Conservation (phyloP, 2,113 vertebrate genomes). For the Oostethus manadensis region DNA sequence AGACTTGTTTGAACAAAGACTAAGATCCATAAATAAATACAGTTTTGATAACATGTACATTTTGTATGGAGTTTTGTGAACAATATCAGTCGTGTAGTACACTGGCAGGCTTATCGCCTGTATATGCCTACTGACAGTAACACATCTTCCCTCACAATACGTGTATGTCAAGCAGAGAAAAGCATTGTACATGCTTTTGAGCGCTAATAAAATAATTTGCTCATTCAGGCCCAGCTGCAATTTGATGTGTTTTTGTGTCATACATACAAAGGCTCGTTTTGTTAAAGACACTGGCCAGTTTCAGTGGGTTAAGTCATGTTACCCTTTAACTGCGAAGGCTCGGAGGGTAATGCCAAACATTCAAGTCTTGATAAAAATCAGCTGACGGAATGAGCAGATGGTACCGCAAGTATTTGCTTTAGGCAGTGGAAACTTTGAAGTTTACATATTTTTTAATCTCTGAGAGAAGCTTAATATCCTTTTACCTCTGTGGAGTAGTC, state of each 20-base stretch:
- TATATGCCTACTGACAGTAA: too few species aligned
- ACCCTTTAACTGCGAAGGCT: background rate
- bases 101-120: too few species aligned
- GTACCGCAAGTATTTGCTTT: background rate
- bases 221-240: background rate
- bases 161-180: too few species aligned
- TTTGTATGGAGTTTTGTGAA: too few species aligned
- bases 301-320: background rate
- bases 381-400: background rate
- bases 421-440: constrained; percentile 8
- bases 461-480: constrained; percentile 24
- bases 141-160: too few species aligned
- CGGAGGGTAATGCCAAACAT: background rate
- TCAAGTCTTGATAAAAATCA: background rate
- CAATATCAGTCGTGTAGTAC: too few species aligned
- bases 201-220: too few species aligned
- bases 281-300: background rate
- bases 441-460: constrained; percentile 10
- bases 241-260: background rate
- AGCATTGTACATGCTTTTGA: too few species aligned
- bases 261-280: background rate
- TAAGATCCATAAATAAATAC: too few species aligned
- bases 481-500: constrained; percentile 24
- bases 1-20: too few species aligned
- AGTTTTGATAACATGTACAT: too few species aligned